phyloP scores from a whole-genome alignment of 2,113 vertebrate genomes.

The Sylvietta virens region DNA sequence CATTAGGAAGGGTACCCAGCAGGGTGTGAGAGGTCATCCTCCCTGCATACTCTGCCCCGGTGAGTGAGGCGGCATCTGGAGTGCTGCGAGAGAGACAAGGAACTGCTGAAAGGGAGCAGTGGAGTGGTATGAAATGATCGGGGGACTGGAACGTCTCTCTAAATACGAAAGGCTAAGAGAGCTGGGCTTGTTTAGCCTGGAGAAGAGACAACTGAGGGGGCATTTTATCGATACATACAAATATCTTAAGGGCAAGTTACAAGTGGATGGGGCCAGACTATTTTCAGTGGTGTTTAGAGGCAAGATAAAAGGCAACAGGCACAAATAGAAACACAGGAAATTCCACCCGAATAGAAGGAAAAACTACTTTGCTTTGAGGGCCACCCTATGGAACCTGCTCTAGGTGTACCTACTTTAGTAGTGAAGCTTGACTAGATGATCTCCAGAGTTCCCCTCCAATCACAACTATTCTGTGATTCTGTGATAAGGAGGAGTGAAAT shows the following conservation, averaged over 20 bases:
- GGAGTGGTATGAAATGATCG: background rate
- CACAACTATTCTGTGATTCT: background rate
- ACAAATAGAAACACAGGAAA: background rate
- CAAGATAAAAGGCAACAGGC: background rate
- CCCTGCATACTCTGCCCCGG: background rate
- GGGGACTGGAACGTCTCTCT: background rate
- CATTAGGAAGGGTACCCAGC: background rate
- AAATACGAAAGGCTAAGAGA: background rate
- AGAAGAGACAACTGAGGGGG: background rate
- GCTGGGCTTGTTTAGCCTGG: background rate
- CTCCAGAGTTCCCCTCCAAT: background rate
- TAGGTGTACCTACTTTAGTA: background rate
- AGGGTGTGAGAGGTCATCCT: background rate
- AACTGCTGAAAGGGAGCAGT: background rate
- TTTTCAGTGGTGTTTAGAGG: background rate
- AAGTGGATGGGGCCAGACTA: background rate
- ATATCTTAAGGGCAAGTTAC: background rate
- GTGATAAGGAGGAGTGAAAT: background rate
- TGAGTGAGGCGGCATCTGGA: background rate
- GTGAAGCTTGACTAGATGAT: background rate
- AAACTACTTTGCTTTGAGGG: background rate
- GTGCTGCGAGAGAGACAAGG: accelerated
- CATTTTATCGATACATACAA: background rate
- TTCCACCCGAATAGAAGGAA: background rate
- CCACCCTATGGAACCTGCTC: background rate